phyloP scores from a whole-genome alignment of 2,888 invertebrate species.

The Scaptomyza tumidula region DNA sequence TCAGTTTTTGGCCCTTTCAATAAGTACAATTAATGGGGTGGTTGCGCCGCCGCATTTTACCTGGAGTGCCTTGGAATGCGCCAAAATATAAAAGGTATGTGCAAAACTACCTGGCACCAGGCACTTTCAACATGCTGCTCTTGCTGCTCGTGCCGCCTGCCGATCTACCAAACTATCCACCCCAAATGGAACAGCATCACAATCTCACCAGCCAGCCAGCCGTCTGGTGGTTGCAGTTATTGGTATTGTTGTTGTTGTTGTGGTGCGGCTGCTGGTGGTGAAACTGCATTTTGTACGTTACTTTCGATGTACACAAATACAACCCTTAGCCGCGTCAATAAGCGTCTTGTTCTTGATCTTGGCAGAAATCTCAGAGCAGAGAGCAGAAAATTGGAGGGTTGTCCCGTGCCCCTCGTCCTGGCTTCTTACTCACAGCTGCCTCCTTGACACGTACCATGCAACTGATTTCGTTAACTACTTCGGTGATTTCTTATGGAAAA shows the following conservation, averaged over 20 bases:
- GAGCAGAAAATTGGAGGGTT: constrained; percentile 54
- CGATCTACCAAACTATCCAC: constrained; percentile 58
- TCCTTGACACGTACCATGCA: constrained; percentile 68
- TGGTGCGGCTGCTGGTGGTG: constrained; percentile 31
- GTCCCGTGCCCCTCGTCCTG: constrained; percentile 44
- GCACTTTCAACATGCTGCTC: constrained; percentile 44
- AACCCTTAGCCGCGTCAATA: constrained; percentile 47
- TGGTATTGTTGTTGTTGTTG: constrained; percentile 18
- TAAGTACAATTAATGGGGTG: constrained; percentile 49
- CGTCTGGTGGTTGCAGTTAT: constrained; percentile 32
- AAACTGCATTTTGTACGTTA: constrained; percentile 72
- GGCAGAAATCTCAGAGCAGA: constrained; percentile 46
- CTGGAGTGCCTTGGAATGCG: constrained; percentile 79
- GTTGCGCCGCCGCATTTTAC: constrained; percentile 75
- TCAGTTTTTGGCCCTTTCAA: constrained; percentile 7
- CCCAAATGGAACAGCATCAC: constrained; percentile 58
- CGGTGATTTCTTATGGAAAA: constrained; percentile 9
- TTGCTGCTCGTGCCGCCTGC: constrained; percentile 10
- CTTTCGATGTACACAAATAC: constrained; percentile 30
- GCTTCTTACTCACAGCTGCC: constrained; percentile 51
- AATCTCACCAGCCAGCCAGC: constrained; percentile 51
- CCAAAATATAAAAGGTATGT: constrained; percentile 66
- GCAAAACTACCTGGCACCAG: constrained; percentile 83
- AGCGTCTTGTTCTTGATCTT: constrained; percentile 60
- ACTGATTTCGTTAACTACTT: constrained; percentile 41